Percentiles rank a stretch among this genome's conserved stretches.
Evolutionary conservation across 35 echinoderm and acorn worm genomes (phyloP).

Genomic region (Lytechinus variegatus): DNA sequence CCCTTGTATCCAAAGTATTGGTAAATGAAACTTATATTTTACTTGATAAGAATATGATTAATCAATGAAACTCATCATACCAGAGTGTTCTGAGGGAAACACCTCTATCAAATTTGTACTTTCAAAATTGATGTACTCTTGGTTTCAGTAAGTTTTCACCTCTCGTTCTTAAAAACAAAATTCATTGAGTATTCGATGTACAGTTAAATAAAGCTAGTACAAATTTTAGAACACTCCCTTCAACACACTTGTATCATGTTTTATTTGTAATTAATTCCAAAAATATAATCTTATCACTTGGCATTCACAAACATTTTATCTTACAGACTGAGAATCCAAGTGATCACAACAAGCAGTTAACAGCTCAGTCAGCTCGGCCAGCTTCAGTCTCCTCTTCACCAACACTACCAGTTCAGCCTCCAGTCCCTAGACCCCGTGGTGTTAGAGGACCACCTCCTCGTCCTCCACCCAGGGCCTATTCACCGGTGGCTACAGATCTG

Average conservation of each 20-base stretch:
- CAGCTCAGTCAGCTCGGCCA: constrained; percentile 35
- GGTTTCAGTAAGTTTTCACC: too few relatives aligned
- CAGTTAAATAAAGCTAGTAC: too few relatives aligned
- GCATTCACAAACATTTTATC: background rate
- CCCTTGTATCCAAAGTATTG: background rate
- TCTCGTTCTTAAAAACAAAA: too few relatives aligned
- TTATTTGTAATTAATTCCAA: background rate
- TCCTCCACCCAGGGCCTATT: constrained; percentile 76
- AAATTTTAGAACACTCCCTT: too few relatives aligned
- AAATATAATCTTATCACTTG: too few relatives aligned
- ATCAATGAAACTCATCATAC: too few relatives aligned
- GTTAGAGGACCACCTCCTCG: constrained; percentile 62
- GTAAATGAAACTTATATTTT: too few relatives aligned
- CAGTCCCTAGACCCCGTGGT: constrained; percentile 43
- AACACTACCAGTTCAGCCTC: constrained; percentile 47
- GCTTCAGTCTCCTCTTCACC: constrained; percentile 60
- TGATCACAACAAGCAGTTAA: background rate
- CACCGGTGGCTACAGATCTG: constrained; percentile 65
- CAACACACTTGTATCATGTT: background rate
- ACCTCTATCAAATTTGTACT: too few relatives aligned
- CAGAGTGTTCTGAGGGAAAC: background rate
- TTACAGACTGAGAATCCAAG: constrained; percentile 11
- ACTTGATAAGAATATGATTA: too few relatives aligned
- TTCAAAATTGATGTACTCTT: too few relatives aligned
- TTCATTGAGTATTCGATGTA: too few relatives aligned